Percentiles rank a stretch among this genome's conserved stretches.
These are phyloP conservation scores for Halocaridina rubra DNA, from an alignment of 2,888 invertebrate genomes.

Conservation along the genomic window DNA sequence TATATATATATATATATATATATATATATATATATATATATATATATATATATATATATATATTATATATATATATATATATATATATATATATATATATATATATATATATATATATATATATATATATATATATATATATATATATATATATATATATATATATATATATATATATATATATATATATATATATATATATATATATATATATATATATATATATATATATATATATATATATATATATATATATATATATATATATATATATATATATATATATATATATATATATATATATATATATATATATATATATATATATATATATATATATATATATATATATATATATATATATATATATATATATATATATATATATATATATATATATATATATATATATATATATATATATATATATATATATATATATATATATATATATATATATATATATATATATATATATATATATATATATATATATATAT, in stretches of 20 bases:
- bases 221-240: not conserved
- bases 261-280: too few species aligned
- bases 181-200: conserved; percentile 29
- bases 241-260: too few species aligned
- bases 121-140: conserved; percentile 28
- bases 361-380: too few species aligned
- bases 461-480: too few species aligned
- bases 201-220: not conserved
- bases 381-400: too few species aligned
- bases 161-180: conserved; percentile 35
- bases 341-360: not conserved
- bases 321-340: not conserved
- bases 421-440: too few species aligned
- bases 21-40: too few species aligned
- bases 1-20: too few species aligned
- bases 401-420: too few species aligned
- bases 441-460: too few species aligned
- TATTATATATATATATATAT: not conserved
- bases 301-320: not conserved
- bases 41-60: not conserved
- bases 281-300: too few species aligned
- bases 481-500: too few species aligned
- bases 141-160: conserved; percentile 13
- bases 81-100: not conserved
- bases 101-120: conserved; percentile 14